phyloP scores from a whole-genome alignment of 2,888 invertebrate genomes.

The Brenthis daphne region DNA sequence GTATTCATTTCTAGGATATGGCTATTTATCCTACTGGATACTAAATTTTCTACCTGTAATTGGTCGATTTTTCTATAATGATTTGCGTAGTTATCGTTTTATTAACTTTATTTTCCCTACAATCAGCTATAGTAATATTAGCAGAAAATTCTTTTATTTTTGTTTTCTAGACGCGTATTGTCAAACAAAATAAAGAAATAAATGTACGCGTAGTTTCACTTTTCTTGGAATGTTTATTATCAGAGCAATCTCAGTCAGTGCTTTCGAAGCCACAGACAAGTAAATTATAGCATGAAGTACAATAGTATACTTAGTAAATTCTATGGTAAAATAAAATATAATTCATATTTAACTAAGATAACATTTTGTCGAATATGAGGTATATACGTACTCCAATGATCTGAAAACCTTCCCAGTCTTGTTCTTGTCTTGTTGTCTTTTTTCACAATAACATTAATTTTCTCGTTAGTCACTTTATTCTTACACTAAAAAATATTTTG shows the following conservation, averaged over 20 bases:
- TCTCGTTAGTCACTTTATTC: too few relatives aligned
- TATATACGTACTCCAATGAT: too few relatives aligned
- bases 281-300: conserved; percentile 17
- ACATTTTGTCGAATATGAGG: not conserved
- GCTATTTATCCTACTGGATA: conserved; percentile 52
- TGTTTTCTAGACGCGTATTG: not conserved
- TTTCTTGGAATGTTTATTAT: conserved; percentile 21
- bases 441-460: too few relatives aligned
- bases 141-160: not conserved
- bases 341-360: conserved; percentile 16
- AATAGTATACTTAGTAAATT: conserved; percentile 26
- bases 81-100: not conserved
- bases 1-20: conserved; percentile 68
- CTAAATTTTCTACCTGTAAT: conserved; percentile 25
- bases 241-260: conserved; percentile 14
- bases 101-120: not conserved
- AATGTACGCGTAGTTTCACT: conserved; percentile 10
- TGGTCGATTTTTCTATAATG: conserved; percentile 22
- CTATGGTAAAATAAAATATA: conserved; percentile 8
- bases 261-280: conserved; percentile 21
- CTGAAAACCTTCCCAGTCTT: too few relatives aligned
- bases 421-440: too few relatives aligned
- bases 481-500: too few relatives aligned
- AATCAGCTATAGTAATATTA: not conserved
- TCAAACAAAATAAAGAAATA: conserved; percentile 6